phyloP scores from a whole-genome alignment of 2,797 vertebrate species.

The Sparus aurata region DNA sequence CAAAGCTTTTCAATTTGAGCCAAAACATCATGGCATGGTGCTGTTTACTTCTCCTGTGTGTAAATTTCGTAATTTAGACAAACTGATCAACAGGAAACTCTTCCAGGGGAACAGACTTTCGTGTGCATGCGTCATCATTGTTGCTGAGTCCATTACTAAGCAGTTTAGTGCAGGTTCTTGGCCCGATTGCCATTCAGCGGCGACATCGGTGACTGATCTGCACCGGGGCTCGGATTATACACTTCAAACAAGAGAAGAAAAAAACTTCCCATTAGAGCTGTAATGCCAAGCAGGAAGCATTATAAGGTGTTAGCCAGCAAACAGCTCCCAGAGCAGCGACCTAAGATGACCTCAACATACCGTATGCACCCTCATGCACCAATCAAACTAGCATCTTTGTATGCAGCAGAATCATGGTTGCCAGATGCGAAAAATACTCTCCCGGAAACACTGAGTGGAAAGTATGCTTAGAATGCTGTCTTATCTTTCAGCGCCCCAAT shows the following conservation, averaged over 20 bases:
- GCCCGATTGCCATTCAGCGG: constrained; percentile 29
- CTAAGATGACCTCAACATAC: constrained; percentile 37
- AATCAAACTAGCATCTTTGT: constrained; percentile 34
- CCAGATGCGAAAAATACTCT: constrained; percentile 7
- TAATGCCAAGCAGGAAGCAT: constrained; percentile 60
- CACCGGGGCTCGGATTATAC: constrained; percentile 52
- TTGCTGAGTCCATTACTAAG: constrained; percentile 62
- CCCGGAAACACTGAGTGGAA: constrained; percentile 43
- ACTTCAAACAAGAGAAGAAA: constrained; percentile 49
- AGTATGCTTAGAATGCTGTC: constrained; percentile 55
- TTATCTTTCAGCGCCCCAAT: constrained; percentile 9
- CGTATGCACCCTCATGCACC: constrained; percentile 14
- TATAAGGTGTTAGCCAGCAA: constrained; percentile 34
- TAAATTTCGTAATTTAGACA: not conserved
- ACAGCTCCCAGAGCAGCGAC: constrained; percentile 8
- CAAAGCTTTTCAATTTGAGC: not conserved
- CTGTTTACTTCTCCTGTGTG: not conserved
- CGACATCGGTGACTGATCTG: constrained; percentile 68
- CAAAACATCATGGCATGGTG: not conserved
- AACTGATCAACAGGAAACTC: not conserved
- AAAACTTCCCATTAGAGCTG: constrained; percentile 29
- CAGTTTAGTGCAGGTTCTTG: constrained; percentile 60
- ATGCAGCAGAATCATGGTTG: constrained; percentile 48
- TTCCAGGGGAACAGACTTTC: constrained; percentile 22
- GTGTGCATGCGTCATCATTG: constrained; percentile 52